Conservation (phyloP, 2,888 invertebrate genomes). For the Hemaris fuciformis region DNA sequence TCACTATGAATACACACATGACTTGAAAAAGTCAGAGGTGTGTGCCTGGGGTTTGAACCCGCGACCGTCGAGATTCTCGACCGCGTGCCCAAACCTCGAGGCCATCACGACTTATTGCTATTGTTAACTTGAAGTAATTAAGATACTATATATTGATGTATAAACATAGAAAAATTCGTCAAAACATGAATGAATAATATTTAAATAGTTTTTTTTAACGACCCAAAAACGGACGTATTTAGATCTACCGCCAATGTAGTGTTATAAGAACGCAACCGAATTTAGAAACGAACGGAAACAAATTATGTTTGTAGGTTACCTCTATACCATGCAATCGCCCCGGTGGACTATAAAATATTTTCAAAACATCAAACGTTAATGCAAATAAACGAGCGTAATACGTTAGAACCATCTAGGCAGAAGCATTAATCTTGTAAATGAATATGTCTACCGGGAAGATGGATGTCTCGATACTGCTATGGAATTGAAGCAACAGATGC, state of each 20-base stretch:
- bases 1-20: no score
- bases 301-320: not conserved
- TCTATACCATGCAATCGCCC: not conserved
- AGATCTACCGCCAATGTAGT: not conserved
- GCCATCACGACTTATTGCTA: no score
- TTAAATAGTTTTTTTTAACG: not conserved
- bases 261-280: not conserved
- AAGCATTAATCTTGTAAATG: slow-evolving; percentile 16
- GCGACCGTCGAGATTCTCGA: no score
- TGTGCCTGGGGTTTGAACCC: no score
- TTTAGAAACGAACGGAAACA: not conserved
- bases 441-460: slow-evolving; percentile 19
- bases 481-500: slow-evolving; percentile 20
- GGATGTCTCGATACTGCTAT: slow-evolving; percentile 12
- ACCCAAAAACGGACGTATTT: not conserved
- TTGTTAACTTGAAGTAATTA: no score
- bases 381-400: slow-evolving; percentile 3
- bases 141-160: no score
- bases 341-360: not conserved
- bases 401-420: slow-evolving; percentile 9
- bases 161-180: no score
- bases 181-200: no score
- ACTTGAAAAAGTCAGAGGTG: no score
- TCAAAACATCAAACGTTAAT: slow-evolving; percentile 6
- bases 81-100: no score